A percentile compares a stretch with the other conserved stretches of the same genome.
phyloP scores from a whole-genome alignment of 2,888 invertebrate genomes.

The Tiliacea citrago region DNA sequence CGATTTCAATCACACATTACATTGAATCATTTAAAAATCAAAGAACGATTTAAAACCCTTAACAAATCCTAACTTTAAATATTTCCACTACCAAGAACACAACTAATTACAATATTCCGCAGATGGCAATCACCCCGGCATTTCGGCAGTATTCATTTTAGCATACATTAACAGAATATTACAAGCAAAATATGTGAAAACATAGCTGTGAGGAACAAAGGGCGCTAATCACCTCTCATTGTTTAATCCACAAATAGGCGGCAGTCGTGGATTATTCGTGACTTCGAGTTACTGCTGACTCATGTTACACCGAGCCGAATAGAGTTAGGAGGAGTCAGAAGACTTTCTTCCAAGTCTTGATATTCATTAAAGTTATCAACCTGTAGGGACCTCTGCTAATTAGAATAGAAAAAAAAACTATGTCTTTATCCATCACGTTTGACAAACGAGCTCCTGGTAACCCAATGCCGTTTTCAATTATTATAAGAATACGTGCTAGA shows the following conservation, averaged over 20 bases:
- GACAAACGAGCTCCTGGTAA: too few species aligned
- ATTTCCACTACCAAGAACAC: conserved; percentile 17
- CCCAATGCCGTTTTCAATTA: too few species aligned
- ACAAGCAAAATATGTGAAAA: conserved; percentile 65
- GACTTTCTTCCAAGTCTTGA: neutral
- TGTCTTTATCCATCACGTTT: too few species aligned
- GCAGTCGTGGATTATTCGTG: conserved; percentile 52
- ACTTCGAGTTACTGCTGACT: conserved; percentile 31
- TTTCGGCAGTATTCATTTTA: conserved; percentile 54
- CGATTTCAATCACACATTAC: neutral
- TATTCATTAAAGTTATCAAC: neutral
- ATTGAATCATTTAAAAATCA: neutral
- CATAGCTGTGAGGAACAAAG: conserved; percentile 56
- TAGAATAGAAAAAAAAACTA: too few species aligned
- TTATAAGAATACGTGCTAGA: too few species aligned
- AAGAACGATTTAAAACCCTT: conserved; percentile 9
- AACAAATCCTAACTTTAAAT: conserved; percentile 12
- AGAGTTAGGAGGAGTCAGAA: neutral
- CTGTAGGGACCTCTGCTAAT: neutral
- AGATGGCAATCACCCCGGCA: conserved; percentile 22
- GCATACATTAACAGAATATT: conserved; percentile 57
- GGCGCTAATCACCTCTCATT: conserved; percentile 62
- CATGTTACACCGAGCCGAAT: conserved; percentile 30
- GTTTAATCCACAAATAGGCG: conserved; percentile 53
- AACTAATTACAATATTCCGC: conserved; percentile 35